Percentiles rank a stretch among this genome's conserved stretches.
phyloP scores from a whole-genome alignment of 1,140 invertebrate species.

The Ceratitis capitata region DNA sequence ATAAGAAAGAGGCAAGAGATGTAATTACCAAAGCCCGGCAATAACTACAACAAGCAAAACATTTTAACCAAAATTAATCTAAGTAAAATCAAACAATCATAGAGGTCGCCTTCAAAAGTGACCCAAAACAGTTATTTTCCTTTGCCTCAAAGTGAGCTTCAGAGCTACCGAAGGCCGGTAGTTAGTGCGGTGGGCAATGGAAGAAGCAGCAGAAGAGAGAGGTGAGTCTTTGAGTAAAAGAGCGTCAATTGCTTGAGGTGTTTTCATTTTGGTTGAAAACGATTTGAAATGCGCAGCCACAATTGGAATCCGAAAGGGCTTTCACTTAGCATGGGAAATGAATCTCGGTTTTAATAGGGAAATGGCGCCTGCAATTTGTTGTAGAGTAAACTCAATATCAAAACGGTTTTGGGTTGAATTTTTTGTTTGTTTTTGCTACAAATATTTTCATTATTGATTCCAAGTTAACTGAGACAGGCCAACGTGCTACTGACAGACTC shows the following conservation, averaged over 20 bases:
- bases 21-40: neutral
- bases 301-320: neutral
- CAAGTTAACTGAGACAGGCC: no score
- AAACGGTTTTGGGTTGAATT: no score
- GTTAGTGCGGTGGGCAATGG: neutral
- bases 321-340: neutral
- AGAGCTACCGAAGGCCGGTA: neutral
- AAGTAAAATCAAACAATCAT: constrained; percentile 23
- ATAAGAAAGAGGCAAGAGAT: neutral
- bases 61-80: neutral
- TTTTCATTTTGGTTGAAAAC: neutral
- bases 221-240: neutral
- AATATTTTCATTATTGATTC: no score
- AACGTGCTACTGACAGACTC: no score
- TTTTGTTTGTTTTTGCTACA: no score
- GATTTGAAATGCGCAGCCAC: neutral
- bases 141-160: neutral
- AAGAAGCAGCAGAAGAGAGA: neutral
- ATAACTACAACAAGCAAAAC: neutral
- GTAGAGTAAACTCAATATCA: no score
- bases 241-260: neutral
- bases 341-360: neutral
- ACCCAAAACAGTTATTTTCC: constrained; percentile 24
- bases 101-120: constrained; percentile 2
- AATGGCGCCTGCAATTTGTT: neutral